Conservation (phyloP, 2,113 vertebrate genomes). For the Apteryx owenii region DNA sequence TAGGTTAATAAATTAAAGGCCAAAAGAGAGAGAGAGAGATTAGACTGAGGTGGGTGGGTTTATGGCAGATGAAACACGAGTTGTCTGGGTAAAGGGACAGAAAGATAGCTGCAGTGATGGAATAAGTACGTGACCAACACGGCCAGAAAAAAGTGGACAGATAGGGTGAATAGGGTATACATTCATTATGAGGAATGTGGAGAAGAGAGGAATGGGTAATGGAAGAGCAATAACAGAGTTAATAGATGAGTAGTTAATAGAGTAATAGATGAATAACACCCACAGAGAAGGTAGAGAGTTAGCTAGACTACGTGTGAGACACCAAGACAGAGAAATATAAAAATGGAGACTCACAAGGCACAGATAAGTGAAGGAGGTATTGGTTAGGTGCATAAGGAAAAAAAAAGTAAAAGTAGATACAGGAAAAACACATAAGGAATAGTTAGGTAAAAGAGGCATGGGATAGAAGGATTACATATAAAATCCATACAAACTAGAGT, state of each 20-base stretch:
- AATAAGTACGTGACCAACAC: background rate
- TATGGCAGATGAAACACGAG: background rate
- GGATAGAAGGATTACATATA: background rate
- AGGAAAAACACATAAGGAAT: background rate
- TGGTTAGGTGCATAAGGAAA: background rate
- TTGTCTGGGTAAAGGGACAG: background rate
- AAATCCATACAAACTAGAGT: slow-evolving; percentile 1
- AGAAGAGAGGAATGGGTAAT: background rate
- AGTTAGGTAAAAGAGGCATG: background rate
- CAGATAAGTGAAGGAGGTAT: background rate
- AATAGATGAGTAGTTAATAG: slow-evolving; percentile 6
- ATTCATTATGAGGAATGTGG: background rate
- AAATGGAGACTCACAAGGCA: background rate
- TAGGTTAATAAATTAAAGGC: background rate
- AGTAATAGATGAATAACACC: background rate
- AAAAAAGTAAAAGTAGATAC: background rate
- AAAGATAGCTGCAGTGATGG: background rate
- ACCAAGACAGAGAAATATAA: background rate
- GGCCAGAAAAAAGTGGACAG: background rate
- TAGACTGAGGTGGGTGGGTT: background rate
- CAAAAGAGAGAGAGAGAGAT: background rate
- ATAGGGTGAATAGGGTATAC: background rate
- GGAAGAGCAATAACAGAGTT: background rate
- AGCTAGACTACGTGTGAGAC: background rate
- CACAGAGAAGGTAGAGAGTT: background rate